A percentile compares a stretch with the other conserved stretches of the same genome.
Evolutionary conservation across 2,888 invertebrate species (phyloP).

Genomic region (Abrostola tripartita): DNA sequence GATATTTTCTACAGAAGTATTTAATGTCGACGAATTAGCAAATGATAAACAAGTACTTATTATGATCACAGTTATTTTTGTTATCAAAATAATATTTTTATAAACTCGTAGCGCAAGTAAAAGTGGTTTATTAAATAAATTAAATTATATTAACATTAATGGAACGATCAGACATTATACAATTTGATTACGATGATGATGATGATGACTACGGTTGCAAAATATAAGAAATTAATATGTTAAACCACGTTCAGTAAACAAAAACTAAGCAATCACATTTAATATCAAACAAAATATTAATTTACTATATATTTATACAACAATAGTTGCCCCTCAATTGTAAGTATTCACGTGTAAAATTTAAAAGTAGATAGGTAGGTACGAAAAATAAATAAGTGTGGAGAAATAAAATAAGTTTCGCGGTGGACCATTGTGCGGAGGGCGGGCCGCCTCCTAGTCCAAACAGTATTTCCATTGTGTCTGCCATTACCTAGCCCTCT

Average conservation of each 20-base stretch:
- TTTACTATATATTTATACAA: constrained; percentile 41
- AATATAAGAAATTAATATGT: too few species aligned
- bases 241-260: neutral
- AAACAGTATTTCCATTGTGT: constrained; percentile 87
- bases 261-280: constrained; percentile 7
- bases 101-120: too few species aligned
- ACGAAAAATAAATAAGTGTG: constrained; percentile 81
- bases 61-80: too few species aligned
- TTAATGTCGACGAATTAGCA: too few species aligned
- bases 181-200: too few species aligned
- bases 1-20: too few species aligned
- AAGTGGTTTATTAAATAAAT: too few species aligned
- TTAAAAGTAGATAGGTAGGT: constrained; percentile 69
- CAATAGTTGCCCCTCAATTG: constrained; percentile 34
- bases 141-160: too few species aligned
- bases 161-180: too few species aligned
- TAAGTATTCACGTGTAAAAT: constrained; percentile 67
- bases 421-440: constrained; percentile 80
- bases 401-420: constrained; percentile 84
- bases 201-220: too few species aligned
- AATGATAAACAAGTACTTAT: too few species aligned
- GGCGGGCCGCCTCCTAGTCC: constrained; percentile 79
- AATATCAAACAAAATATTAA: constrained; percentile 19
- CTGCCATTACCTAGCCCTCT: constrained; percentile 87
- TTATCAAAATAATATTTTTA: too few species aligned